Evolutionary conservation across 1,140 invertebrate species (phyloP), one percentile per base, ranked within the genome.

Genomic region (Homalodisca vitripennis): DNA sequence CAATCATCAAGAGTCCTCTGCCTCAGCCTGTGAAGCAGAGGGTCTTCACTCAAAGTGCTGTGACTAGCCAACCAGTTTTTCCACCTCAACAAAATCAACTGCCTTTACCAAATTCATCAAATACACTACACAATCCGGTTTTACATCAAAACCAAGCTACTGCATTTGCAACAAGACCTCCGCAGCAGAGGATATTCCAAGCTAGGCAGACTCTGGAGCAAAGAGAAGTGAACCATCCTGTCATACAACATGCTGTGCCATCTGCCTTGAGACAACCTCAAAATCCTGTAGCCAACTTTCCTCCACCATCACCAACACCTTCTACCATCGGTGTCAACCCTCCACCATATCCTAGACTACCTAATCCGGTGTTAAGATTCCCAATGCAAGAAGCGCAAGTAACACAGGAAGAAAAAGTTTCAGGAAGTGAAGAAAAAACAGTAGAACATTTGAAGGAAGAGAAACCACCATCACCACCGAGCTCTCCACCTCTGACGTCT

Each of bases 211-310:
- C n/a, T 32, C 67, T 46, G 46, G 41, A 69, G 26, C 68, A 64
- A 62, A 10, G 29, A 48, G 57, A 64, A 65, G 14, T 34, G 26
- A 47, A 41, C 22, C 34, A 47, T n/a, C 65, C 46, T 2, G 65
- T 67, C 3, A 51, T 67, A 22, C 65, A 67, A 20, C 65, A 67
- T 24, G 48, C 65, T 30, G 62, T 64, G 2, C 62, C 57, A 31
- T 63, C 68, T 2, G 34, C 68, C 64, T 26, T 70, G 64, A 80
- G 78, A 71, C 80, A 81, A 55, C 76, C 78, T 24, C 82, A 82
- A 41, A 79, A 79, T 67, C 82, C 82, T 29, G 70, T 66, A 73
- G 76, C 22, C 73, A 75, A 26, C 73, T 76, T 24, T 79, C 78
- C 63, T 76, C 82, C 73, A 26, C 80, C 79, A n/a, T 78, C 78